phyloP scores from a whole-genome alignment of 2,888 invertebrate genomes.

The Leptinotarsa rubiginosa region DNA sequence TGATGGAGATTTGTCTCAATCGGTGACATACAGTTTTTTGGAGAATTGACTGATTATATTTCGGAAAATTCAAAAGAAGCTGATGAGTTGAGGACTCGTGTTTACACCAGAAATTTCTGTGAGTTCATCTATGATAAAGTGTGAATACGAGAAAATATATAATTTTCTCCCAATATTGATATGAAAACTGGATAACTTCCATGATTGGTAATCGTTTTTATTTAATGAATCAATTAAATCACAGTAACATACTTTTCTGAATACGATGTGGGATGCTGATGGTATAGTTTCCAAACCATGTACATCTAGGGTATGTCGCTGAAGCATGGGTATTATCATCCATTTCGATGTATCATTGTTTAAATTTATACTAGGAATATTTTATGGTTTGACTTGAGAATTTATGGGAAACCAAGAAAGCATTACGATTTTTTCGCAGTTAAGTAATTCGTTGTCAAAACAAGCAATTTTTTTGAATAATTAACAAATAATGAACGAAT shows the following conservation, averaged over 20 bases:
- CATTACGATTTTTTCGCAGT: not conserved
- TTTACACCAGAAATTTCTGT: too few species aligned
- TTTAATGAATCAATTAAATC: too few species aligned
- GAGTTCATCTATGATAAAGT: too few species aligned
- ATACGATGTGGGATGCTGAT: not conserved
- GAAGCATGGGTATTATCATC: not conserved
- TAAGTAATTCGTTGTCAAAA: not conserved
- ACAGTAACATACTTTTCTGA: not conserved
- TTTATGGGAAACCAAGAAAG: not conserved
- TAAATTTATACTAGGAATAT: not conserved
- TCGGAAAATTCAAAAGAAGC: too few species aligned
- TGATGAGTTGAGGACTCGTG: too few species aligned
- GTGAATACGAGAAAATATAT: too few species aligned
- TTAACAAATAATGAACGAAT: conserved; percentile 14
- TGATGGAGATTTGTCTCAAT: too few species aligned
- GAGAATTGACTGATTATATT: too few species aligned
- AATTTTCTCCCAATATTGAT: too few species aligned
- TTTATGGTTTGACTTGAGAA: not conserved
- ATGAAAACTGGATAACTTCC: too few species aligned
- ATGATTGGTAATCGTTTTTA: too few species aligned
- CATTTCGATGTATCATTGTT: not conserved
- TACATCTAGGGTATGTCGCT: not conserved
- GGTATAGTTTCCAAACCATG: not conserved
- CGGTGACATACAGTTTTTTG: too few species aligned
- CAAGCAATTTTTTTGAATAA: not conserved